Conservation (phyloP, 1,140 invertebrate species). For the Oedothorax gibbosus region DNA sequence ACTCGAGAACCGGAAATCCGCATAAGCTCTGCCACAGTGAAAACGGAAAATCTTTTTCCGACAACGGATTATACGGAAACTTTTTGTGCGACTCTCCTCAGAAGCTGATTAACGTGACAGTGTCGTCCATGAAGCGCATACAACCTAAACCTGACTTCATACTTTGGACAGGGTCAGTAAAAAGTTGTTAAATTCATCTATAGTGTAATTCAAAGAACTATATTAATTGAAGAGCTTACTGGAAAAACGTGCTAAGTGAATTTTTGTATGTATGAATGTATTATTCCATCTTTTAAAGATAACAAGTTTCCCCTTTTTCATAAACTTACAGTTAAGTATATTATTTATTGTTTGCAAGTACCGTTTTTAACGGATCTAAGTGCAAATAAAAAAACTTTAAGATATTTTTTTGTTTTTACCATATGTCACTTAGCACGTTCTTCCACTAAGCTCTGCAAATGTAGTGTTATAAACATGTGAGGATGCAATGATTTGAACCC, state of each 20-base stretch:
- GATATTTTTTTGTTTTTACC: no score
- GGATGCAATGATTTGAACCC: no score
- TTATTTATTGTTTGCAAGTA: no score
- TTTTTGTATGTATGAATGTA: neutral
- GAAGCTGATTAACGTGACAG: conserved; percentile 84
- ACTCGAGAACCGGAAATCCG: conserved; percentile 77
- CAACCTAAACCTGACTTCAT: conserved; percentile 88
- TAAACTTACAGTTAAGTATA: neutral
- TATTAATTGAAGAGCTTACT: neutral
- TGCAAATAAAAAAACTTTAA: no score
- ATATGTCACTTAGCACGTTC: no score
- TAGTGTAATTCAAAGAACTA: neutral
- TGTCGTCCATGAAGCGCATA: conserved; percentile 82
- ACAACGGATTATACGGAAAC: conserved; percentile 79
- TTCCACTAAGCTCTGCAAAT: no score
- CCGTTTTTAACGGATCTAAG: no score
- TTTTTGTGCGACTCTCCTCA: conserved; percentile 90
- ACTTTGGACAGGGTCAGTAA: conserved; percentile 90
- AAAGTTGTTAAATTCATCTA: neutral
- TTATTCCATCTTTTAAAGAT: neutral
- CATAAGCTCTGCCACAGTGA: conserved; percentile 62
- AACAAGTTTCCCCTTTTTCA: neutral
- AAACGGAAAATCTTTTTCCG: neutral
- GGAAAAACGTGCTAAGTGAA: neutral
- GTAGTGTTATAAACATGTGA: no score